phyloP scores from a whole-genome alignment of 2,888 invertebrate species.

The Anarsia innoxiella region DNA sequence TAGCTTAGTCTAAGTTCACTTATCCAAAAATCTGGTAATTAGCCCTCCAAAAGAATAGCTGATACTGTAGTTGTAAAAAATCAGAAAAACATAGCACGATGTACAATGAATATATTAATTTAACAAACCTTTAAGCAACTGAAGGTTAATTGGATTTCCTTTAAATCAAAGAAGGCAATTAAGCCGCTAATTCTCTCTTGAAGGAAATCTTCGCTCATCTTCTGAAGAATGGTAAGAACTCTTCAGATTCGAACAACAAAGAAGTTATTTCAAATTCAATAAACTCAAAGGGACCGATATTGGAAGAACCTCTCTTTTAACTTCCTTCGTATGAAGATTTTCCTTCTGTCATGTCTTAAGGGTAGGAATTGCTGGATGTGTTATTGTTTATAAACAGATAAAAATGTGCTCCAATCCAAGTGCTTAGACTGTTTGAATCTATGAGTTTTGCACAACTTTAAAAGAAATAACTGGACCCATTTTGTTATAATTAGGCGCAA shows the following conservation, averaged over 20 bases:
- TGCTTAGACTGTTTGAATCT: no score
- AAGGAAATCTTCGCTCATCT: constrained; percentile 8
- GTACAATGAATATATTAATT: no score
- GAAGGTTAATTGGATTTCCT: constrained; percentile 1
- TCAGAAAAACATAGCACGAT: no score
- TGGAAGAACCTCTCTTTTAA: constrained; percentile 31
- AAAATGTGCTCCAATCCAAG: no score
- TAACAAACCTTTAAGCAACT: no score
- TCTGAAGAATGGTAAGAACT: constrained; percentile 14
- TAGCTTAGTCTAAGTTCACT: no score
- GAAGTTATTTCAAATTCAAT: constrained; percentile 37
- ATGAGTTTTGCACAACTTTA: no score
- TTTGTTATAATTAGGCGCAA: no score
- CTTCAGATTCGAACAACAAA: constrained; percentile 30
- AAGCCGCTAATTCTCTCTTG: constrained; percentile 3
- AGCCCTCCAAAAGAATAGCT: no score
- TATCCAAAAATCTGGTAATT: no score
- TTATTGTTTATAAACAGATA: background rate
- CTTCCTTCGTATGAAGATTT: constrained; percentile 30
- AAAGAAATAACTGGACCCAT: no score
- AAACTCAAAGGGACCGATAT: constrained; percentile 34
- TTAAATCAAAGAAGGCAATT: constrained; percentile 3
- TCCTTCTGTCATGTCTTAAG: constrained; percentile 15
- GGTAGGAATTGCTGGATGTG: constrained; percentile 14
- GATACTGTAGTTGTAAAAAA: no score